Evolutionary conservation across 2,888 invertebrate species (phyloP).

Genomic region (Caenorhabditis sp.): DNA sequence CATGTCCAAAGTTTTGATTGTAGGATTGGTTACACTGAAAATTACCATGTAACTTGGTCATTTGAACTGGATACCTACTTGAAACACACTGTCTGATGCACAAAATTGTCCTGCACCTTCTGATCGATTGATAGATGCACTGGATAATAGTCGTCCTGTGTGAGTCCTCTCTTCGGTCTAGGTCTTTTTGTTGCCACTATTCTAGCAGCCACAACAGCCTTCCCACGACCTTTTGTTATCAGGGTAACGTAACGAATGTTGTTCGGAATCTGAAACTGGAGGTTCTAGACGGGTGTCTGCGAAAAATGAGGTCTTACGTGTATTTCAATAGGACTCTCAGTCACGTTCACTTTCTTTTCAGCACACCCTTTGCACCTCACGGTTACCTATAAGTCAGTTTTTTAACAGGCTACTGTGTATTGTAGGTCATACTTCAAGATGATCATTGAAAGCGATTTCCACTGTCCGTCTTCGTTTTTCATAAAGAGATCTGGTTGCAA

Average conservation of each 20-base stretch:
- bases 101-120: conserved; percentile 60
- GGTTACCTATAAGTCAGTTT: conserved; percentile 49
- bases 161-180: conserved; percentile 65
- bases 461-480: conserved; percentile 71
- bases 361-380: conserved; percentile 65
- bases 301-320: conserved; percentile 54
- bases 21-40: conserved; percentile 68
- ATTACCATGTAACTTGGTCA: too few relatives aligned
- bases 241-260: conserved; percentile 70
- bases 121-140: conserved; percentile 74
- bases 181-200: conserved; percentile 75
- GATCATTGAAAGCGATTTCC: conserved; percentile 51
- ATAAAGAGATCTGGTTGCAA: conserved; percentile 76
- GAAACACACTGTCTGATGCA: conserved; percentile 79
- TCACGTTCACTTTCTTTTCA: conserved; percentile 64
- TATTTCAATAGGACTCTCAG: conserved; percentile 69
- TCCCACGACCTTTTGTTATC: conserved; percentile 72
- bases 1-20: conserved; percentile 76
- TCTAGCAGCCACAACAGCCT: conserved; percentile 76
- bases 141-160: conserved; percentile 76
- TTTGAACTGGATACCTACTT: too few relatives aligned
- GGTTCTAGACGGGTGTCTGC: not conserved
- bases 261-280: conserved; percentile 73
- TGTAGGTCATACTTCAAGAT: conserved; percentile 50
- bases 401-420: not conserved